phyloP scores from a whole-genome alignment of 2,113 vertebrate genomes.

The Macrotis lagotis region DNA sequence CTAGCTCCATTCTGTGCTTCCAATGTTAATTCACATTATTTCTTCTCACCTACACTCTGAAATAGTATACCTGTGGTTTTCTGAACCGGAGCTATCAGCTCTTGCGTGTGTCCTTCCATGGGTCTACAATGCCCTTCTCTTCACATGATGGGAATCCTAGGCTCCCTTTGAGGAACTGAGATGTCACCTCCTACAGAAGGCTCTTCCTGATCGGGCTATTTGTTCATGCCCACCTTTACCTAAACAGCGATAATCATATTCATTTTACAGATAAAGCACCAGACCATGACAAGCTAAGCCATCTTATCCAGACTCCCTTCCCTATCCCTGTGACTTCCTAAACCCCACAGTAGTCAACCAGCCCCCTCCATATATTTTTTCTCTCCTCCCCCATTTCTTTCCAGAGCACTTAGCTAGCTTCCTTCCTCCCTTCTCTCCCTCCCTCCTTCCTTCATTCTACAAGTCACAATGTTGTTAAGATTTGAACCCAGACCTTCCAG shows the following conservation, averaged over 20 bases:
- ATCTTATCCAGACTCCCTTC: not conserved
- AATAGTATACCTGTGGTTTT: too few species aligned
- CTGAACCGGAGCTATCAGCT: too few species aligned
- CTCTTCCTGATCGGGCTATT: not conserved
- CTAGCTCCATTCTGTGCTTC: too few species aligned
- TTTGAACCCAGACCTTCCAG: not conserved
- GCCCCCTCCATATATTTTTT: too few species aligned
- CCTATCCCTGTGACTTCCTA: not conserved
- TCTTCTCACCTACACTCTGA: too few species aligned
- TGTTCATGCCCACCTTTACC: not conserved
- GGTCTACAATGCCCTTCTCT: too few species aligned
- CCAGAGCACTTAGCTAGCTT: not conserved
- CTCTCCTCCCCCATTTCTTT: too few species aligned
- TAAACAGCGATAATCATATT: not conserved
- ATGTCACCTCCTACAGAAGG: too few species aligned
- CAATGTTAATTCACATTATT: too few species aligned
- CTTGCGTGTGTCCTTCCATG: too few species aligned
- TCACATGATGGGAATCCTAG: not conserved
- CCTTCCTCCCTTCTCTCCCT: too few species aligned
- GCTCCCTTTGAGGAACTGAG: not conserved
- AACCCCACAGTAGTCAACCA: not conserved
- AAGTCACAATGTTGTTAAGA: not conserved
- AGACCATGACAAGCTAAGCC: not conserved
- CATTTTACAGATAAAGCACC: not conserved
- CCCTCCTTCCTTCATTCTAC: too few species aligned